These are phyloP conservation scores for Percina caprodes DNA, from an alignment of 2,113 vertebrate genomes.

Conservation along the genomic window DNA sequence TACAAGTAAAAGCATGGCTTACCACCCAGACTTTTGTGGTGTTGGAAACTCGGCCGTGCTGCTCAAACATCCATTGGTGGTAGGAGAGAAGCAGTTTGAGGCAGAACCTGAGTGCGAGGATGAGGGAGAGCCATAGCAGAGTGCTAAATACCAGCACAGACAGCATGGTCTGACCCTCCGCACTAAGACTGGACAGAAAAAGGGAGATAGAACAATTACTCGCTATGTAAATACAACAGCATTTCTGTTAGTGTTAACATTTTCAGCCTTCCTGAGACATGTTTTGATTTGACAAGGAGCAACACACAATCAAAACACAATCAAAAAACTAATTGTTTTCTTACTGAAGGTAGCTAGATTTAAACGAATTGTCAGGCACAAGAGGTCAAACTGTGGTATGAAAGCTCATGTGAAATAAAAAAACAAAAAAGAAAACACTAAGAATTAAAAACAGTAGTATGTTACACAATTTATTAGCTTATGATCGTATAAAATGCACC, in stretches of 20 bases:
- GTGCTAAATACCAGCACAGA: constrained; percentile 89
- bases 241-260: not conserved
- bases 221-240: no score
- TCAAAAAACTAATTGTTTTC: no score
- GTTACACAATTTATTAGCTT: no score
- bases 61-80: constrained; percentile 91
- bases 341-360: not conserved
- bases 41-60: constrained; percentile 85
- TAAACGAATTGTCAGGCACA: no score
- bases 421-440: no score
- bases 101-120: constrained; percentile 88
- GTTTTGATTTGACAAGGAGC: not conserved
- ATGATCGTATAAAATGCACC: no score
- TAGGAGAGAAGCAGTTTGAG: constrained; percentile 90
- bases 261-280: not conserved
- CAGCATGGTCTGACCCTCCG: constrained; percentile 83
- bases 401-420: no score
- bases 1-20: not conserved
- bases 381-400: no score
- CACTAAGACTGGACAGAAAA: constrained; percentile 70
- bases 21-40: constrained; percentile 92
- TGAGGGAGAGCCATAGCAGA: constrained; percentile 88
- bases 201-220: not conserved
- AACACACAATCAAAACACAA: no score
- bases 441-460: no score